These are phyloP conservation scores for Hesperia comma DNA, from an alignment of 2,888 invertebrate genomes.

Conservation along the genomic window DNA sequence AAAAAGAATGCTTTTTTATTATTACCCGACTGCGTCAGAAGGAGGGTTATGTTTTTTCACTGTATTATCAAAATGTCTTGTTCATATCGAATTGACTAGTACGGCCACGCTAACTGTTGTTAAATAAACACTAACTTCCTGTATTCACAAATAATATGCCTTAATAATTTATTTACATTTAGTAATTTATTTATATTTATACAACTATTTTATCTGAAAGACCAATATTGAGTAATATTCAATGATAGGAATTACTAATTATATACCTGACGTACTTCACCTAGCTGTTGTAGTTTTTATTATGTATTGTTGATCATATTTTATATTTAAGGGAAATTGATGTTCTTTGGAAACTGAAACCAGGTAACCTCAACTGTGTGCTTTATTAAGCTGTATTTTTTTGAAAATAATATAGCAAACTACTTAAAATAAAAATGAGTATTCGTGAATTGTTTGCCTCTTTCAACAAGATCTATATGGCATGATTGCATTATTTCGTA, in stretches of 20 bases:
- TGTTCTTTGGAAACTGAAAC: slow-evolving; percentile 28
- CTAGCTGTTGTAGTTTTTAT: slow-evolving; percentile 29
- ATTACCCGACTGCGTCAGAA: too few species aligned
- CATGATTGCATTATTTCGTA: not conserved
- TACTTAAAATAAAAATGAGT: not conserved
- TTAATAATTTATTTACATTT: slow-evolving; percentile 22
- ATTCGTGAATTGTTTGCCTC: not conserved
- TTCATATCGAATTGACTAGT: not conserved
- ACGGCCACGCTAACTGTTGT: slow-evolving; percentile 13
- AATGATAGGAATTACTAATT: slow-evolving; percentile 24
- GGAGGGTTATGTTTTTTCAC: too few species aligned
- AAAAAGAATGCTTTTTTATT: too few species aligned
- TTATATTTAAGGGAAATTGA: slow-evolving; percentile 30
- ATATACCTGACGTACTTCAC: slow-evolving; percentile 30
- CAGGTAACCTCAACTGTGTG: slow-evolving; percentile 33
- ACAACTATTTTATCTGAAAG: slow-evolving; percentile 29
- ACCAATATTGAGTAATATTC: slow-evolving; percentile 37
- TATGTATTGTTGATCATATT: slow-evolving; percentile 20
- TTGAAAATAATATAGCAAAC: not conserved
- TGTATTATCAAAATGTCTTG: too few species aligned
- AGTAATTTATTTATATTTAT: slow-evolving; percentile 21
- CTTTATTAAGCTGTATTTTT: slow-evolving; percentile 29
- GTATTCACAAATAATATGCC: slow-evolving; percentile 34
- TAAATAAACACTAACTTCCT: slow-evolving; percentile 27
- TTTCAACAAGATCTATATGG: not conserved